Base-by-base conservation (phyloP, 2,888 invertebrate species). In the Sarcophaga rosellei region DNA sequence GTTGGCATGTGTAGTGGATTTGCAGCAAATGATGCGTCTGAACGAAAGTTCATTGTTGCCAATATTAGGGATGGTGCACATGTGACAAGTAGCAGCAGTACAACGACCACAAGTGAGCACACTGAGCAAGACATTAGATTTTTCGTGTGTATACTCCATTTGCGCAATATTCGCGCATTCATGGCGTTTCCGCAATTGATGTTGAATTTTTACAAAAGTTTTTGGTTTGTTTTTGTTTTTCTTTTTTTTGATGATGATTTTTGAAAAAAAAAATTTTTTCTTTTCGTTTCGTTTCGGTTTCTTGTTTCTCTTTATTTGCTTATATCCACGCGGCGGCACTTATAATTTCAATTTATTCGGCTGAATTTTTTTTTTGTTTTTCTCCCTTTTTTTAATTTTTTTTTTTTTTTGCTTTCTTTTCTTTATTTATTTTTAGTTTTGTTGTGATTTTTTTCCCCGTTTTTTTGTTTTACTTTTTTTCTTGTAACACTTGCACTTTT, bases 91-190 rank as follows among this genome's bases (percentile, higher is more conserved):
- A 93, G 92, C 91, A 93, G 91, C 90, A 93, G 91, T 90, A 91
- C 90, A 91, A 91, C 91, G 89, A 92, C 90, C 90, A 92, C 91
- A 90, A 92, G 91, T 85, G 84, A 87, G 92, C 91, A 92, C 93
- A 81, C 84, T 81, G 86, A 91, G 91, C 91, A 92, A 90, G 91
- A 92, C 93, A 93, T 93, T 92, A 91, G 93, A 84, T 81, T 87
- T 93, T 92, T 92, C 92, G 92, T 93, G 91, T 92, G 92, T 91
- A 92, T 92, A 93, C 93, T 93, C 93, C 94, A 93, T 93, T 93
- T 93, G 93, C 93, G 93, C 93, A 93, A 91, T 92, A 92, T 91
- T 92, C 93, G 94, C 93, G 93, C 93, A 93, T 93, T 92, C 93
- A 93, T 93, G 93, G 92, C 93, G 93, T 93, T 92, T 84, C 81